A percentile compares a stretch with the other conserved stretches of the same genome.
These are phyloP conservation scores for Tricholaema leucomelas DNA, from an alignment of 2,113 vertebrate genomes.

Conservation along the genomic window DNA sequence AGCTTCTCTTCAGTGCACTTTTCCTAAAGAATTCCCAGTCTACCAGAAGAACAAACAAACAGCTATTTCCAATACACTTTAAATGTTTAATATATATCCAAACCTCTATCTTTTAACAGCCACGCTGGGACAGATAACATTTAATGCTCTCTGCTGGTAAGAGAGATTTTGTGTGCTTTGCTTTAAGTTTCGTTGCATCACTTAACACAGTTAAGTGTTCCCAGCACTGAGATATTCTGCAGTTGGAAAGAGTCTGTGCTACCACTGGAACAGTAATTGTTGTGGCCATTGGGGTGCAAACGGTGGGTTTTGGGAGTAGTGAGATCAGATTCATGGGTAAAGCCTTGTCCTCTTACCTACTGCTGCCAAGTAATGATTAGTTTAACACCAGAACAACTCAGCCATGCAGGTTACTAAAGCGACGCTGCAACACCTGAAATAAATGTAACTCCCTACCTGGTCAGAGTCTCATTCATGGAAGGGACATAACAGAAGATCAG, in stretches of 20 bases:
- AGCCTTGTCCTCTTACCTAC: neutral
- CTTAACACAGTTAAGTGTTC: neutral
- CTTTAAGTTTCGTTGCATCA: neutral
- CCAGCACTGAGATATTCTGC: neutral
- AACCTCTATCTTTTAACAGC: neutral
- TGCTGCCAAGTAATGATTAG: neutral
- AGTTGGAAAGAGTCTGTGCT: neutral
- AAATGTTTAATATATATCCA: neutral
- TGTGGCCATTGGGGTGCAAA: neutral
- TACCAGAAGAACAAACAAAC: neutral
- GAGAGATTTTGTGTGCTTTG: neutral
- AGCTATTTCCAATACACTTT: neutral
- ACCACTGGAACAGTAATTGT: neutral
- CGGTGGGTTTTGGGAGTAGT: neutral
- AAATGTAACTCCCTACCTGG: fast-evolving
- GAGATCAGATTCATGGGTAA: neutral
- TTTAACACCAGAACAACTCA: neutral
- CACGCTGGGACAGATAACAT: neutral
- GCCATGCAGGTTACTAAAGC: neutral
- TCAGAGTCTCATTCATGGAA: neutral
- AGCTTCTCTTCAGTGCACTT: neutral
- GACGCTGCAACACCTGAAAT: neutral
- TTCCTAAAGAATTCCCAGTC: neutral
- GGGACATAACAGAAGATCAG: neutral
- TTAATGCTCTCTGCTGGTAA: neutral